Conservation (phyloP, 2,888 invertebrate species). For the Phortica magna region DNA sequence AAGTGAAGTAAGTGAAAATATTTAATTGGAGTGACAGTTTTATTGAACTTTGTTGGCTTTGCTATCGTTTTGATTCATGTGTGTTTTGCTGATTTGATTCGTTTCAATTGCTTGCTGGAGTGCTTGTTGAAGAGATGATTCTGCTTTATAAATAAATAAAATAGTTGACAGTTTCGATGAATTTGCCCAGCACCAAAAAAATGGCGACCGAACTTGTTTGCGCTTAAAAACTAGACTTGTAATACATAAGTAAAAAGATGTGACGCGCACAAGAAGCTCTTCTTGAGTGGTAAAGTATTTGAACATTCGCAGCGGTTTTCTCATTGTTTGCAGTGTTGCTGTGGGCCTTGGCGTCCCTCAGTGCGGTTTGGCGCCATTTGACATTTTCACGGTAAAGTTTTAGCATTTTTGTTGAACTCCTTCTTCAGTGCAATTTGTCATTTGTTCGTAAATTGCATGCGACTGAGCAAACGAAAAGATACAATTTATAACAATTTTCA, state of each 20-base stretch:
- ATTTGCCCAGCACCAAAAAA: not conserved
- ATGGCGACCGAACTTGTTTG: not conserved
- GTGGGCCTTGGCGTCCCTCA: too few relatives aligned
- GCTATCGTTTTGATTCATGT: not conserved
- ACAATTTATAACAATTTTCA: too few relatives aligned
- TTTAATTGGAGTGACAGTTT: not conserved
- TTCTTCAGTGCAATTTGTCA: too few relatives aligned
- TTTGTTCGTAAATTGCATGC: too few relatives aligned
- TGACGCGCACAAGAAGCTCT: not conserved
- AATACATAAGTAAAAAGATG: not conserved
- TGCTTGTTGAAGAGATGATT: not conserved
- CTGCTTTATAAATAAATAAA: not conserved
- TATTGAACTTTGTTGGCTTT: too few relatives aligned
- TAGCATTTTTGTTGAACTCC: too few relatives aligned
- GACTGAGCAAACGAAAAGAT: too few relatives aligned
- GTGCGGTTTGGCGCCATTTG: too few relatives aligned
- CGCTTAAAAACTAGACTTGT: not conserved
- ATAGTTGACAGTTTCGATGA: not conserved
- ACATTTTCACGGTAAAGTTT: too few relatives aligned
- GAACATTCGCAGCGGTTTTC: not conserved
- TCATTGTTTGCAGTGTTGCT: not conserved
- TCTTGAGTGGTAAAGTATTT: not conserved
- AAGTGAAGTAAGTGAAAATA: constrained; percentile 3
- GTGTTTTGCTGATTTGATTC: not conserved
- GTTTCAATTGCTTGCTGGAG: not conserved